Conservation (phyloP, 2,113 vertebrate species). For the Macheiramphus alcinus region DNA sequence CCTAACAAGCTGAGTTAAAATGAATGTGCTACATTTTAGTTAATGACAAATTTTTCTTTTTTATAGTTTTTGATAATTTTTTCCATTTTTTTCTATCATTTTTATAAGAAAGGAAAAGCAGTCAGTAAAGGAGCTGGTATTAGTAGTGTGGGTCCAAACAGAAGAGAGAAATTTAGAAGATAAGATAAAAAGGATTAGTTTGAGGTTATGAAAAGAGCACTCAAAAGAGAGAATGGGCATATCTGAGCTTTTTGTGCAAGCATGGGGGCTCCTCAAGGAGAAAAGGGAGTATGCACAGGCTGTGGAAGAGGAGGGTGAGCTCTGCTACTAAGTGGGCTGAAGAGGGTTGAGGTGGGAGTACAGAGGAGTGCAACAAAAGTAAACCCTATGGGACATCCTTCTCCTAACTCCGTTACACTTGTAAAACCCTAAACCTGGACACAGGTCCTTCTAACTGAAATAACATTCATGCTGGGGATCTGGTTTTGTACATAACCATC, state of each 20-base stretch:
- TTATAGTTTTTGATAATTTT: not conserved
- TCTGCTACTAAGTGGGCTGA: not conserved
- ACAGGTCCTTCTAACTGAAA: not conserved
- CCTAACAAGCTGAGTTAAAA: not conserved
- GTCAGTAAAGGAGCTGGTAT: not conserved
- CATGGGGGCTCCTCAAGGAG: not conserved
- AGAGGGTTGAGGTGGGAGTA: not conserved
- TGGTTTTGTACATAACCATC: not conserved
- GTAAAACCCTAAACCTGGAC: not conserved
- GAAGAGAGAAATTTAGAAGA: not conserved
- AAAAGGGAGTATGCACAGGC: not conserved
- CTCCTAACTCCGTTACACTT: not conserved
- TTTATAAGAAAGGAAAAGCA: not conserved
- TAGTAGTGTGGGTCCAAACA: not conserved
- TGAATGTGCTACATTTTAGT: not conserved
- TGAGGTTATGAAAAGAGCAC: not conserved
- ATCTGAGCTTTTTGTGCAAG: not conserved
- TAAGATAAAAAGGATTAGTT: not conserved
- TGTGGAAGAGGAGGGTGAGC: not conserved
- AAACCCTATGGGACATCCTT: not conserved
- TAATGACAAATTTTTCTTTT: not conserved
- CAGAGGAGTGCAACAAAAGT: not conserved
- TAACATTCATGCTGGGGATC: not conserved
- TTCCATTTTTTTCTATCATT: not conserved
- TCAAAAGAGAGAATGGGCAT: not conserved